Evolutionary conservation across 2,888 invertebrate species (phyloP).

Genomic region (Ectropis crepuscularia): DNA sequence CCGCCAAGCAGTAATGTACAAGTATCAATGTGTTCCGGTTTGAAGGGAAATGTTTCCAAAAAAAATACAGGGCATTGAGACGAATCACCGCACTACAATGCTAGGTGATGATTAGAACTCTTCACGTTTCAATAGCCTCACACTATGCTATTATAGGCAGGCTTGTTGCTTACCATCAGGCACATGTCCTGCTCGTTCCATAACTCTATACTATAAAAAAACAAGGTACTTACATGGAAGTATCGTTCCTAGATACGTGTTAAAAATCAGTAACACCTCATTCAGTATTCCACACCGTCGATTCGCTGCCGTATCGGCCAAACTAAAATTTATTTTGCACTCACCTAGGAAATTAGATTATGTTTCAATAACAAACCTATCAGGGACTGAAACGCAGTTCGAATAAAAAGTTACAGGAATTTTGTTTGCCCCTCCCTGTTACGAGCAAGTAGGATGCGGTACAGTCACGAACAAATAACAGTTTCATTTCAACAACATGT

Average conservation of each 20-base stretch:
- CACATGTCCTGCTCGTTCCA: too few species aligned
- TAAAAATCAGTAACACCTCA: constrained; percentile 47
- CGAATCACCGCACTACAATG: too few species aligned
- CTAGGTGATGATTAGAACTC: too few species aligned
- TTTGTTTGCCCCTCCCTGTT: constrained; percentile 35
- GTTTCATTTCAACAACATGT: neutral
- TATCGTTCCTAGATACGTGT: constrained; percentile 26
- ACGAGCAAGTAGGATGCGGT: constrained; percentile 11
- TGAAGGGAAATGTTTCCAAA: too few species aligned
- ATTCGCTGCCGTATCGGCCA: constrained; percentile 49
- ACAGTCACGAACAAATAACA: constrained; percentile 10
- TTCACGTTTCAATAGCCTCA: too few species aligned
- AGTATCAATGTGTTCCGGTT: too few species aligned
- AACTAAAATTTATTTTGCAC: constrained; percentile 68
- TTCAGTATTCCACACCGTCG: constrained; percentile 46
- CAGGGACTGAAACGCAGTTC: constrained; percentile 53
- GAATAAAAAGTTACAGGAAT: constrained; percentile 62
- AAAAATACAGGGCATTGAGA: too few species aligned
- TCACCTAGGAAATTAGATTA: constrained; percentile 69
- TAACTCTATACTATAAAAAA: too few species aligned
- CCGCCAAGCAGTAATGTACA: too few species aligned
- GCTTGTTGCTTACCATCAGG: too few species aligned
- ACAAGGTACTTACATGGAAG: neutral
- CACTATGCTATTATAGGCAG: too few species aligned
- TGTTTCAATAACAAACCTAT: constrained; percentile 71